Percentiles rank a stretch among this genome's conserved stretches.
phyloP scores from a whole-genome alignment of 2,888 invertebrate genomes.

The Drosophila antonietae region DNA sequence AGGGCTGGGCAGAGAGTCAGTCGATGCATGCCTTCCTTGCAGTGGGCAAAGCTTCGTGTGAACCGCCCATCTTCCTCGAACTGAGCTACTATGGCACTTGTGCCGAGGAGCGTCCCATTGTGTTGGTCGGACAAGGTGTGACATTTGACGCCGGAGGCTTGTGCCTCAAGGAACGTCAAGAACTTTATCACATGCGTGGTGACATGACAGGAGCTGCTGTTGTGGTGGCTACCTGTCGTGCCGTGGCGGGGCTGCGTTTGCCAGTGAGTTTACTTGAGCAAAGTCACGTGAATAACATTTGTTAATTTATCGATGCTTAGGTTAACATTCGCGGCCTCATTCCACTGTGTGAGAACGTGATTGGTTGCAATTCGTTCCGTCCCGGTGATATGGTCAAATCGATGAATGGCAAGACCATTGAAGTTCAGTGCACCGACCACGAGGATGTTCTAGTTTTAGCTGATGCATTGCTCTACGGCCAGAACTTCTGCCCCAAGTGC shows the following conservation, averaged over 20 bases:
- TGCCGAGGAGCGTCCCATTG: slow-evolving; percentile 88
- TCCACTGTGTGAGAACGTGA: slow-evolving; percentile 93
- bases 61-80: slow-evolving; percentile 92
- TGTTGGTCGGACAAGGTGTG: slow-evolving; percentile 90
- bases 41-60: slow-evolving; percentile 90
- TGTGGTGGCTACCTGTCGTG: slow-evolving; percentile 89
- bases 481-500: slow-evolving; percentile 87
- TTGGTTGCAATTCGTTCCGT: slow-evolving; percentile 90
- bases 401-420: slow-evolving; percentile 90
- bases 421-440: slow-evolving; percentile 89
- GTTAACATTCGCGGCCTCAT: slow-evolving; percentile 90
- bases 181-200: slow-evolving; percentile 87
- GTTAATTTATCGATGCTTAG: slow-evolving; percentile 1
- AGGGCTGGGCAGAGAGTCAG: slow-evolving; percentile 90
- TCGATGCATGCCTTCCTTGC: slow-evolving; percentile 93
- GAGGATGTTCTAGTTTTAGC: slow-evolving; percentile 91
- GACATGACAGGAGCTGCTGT: slow-evolving; percentile 95
- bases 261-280: slow-evolving; percentile 83
- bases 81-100: slow-evolving; percentile 89
- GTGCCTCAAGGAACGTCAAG: slow-evolving; percentile 86
- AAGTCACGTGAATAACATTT: neutral
- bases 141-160: slow-evolving; percentile 91
- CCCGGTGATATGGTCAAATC: slow-evolving; percentile 92
- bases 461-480: slow-evolving; percentile 91
- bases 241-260: slow-evolving; percentile 89